Conservation (phyloP, 2,797 vertebrate genomes). For the Phrynocephalus vlangalii region DNA sequence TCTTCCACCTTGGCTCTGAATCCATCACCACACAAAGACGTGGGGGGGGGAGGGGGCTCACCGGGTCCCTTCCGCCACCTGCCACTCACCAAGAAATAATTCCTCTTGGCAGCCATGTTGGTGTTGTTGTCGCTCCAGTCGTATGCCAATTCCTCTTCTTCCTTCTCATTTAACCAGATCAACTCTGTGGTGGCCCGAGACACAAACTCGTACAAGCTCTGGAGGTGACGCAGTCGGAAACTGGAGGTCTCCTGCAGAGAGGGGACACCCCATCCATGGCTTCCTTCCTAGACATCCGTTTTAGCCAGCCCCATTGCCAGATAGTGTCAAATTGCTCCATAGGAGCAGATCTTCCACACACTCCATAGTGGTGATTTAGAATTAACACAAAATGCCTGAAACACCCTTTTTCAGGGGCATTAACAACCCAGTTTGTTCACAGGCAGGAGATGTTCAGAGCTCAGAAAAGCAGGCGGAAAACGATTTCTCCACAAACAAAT, state of each 20-base stretch:
- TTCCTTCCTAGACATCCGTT: no score
- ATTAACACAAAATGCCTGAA: neutral
- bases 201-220: conserved; percentile 92
- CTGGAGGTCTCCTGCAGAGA: conserved; percentile 91
- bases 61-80: neutral
- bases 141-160: conserved; percentile 96
- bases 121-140: conserved; percentile 96
- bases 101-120: conserved; percentile 88
- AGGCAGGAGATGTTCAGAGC: neutral
- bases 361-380: neutral
- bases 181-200: conserved; percentile 93
- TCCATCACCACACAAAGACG: no score
- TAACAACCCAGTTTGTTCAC: no score
- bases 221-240: conserved; percentile 91
- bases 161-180: conserved; percentile 98
- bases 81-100: conserved; percentile 88
- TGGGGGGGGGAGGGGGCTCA: no score
- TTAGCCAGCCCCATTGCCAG: neutral
- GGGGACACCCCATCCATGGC: fast-evolving
- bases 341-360: neutral
- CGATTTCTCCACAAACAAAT: no score
- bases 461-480: no score
- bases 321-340: neutral
- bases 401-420: neutral
- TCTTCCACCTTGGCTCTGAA: neutral